A percentile compares a stretch with the other conserved stretches of the same genome.
phyloP scores from a whole-genome alignment of 2,113 vertebrate genomes.

The Rhabdornis inornatus region DNA sequence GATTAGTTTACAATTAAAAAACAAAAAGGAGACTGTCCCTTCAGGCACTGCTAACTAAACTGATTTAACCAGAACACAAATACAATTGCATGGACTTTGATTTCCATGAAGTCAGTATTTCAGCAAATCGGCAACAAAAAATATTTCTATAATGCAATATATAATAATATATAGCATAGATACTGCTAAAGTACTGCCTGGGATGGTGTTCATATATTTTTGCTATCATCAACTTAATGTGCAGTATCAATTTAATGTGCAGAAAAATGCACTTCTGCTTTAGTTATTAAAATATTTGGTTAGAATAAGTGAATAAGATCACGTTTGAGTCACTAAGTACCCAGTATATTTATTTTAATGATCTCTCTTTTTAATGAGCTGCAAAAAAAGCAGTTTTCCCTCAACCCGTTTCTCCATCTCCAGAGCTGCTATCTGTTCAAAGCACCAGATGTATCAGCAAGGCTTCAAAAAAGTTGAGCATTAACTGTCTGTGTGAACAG shows the following conservation, averaged over 20 bases:
- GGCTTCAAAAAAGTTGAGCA: background rate
- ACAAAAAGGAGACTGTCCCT: background rate
- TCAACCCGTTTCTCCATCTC: background rate
- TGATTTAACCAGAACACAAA: slow-evolving; percentile 33
- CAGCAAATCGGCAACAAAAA: background rate
- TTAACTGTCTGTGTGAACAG: background rate
- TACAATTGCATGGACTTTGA: background rate
- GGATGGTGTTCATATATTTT: background rate
- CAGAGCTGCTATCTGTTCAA: background rate
- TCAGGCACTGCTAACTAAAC: slow-evolving; percentile 47
- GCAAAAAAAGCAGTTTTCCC: background rate
- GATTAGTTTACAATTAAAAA: slow-evolving; percentile 45
- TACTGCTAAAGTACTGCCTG: background rate
- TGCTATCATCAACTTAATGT: background rate
- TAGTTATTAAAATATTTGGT: background rate
- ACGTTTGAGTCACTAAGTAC: background rate
- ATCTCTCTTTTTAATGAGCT: background rate
- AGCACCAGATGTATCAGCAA: background rate
- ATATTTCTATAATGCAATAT: background rate
- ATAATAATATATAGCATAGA: background rate
- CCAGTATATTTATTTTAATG: background rate
- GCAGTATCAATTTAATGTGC: background rate
- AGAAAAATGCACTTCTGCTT: background rate
- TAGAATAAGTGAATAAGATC: background rate
- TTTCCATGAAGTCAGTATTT: background rate